Evolutionary conservation across 2,113 vertebrate genomes (phyloP).

Genomic region (Thamnaconus septentrionalis): DNA sequence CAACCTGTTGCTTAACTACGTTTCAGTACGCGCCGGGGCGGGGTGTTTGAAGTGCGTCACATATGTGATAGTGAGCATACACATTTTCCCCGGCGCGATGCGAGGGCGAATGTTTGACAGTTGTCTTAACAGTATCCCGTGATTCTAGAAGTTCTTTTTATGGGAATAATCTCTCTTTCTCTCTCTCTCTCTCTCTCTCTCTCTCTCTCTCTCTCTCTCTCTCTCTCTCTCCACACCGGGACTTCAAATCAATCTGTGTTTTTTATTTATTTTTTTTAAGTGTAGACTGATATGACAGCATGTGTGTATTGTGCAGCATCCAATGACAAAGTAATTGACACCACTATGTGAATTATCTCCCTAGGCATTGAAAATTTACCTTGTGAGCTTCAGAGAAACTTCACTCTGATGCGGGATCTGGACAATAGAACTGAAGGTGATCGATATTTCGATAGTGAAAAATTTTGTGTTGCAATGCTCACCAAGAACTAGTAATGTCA

Average conservation of each 20-base stretch:
- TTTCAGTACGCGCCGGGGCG: slow-evolving; percentile 55
- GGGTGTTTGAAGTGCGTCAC: slow-evolving; percentile 43
- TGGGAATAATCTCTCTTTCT: too few species aligned
- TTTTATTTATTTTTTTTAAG: neutral
- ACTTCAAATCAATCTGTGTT: too few species aligned
- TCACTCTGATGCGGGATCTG: slow-evolving; percentile 94
- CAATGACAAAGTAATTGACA: neutral
- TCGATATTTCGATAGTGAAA: too few species aligned
- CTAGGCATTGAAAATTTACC: slow-evolving; percentile 96
- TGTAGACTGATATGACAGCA: neutral
- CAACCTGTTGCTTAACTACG: slow-evolving; percentile 62
- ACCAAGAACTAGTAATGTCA: neutral
- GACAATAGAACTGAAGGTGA: slow-evolving; percentile 95
- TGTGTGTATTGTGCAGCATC: neutral
- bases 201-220: too few species aligned
- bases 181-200: too few species aligned
- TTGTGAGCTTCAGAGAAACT: slow-evolving; percentile 94
- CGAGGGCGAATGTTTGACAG: too few species aligned
- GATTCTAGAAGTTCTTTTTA: too few species aligned
- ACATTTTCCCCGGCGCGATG: too few species aligned
- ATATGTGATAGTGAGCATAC: too few species aligned
- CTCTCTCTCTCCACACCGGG: too few species aligned
- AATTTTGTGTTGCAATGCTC: neutral
- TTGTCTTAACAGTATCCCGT: too few species aligned
- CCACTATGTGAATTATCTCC: neutral